A percentile compares a stretch with the other conserved stretches of the same genome.
Conservation (phyloP, 2,797 vertebrate species). For the Delichon dasypus region DNA sequence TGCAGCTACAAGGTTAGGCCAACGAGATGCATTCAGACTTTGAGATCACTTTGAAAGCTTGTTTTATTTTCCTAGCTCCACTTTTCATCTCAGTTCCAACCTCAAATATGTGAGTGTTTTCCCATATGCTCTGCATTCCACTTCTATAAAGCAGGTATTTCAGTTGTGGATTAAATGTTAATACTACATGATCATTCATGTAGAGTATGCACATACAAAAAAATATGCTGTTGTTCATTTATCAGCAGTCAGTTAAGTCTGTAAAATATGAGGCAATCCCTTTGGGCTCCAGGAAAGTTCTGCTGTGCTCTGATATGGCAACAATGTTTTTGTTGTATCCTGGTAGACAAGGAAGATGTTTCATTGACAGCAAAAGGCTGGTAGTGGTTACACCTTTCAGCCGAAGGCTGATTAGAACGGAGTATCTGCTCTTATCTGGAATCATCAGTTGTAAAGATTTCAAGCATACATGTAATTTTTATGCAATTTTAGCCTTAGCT, state of each 20-base stretch:
- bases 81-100: constrained; percentile 12
- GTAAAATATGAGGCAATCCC: constrained; percentile 49
- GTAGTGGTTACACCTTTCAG: constrained; percentile 59
- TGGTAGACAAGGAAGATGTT: constrained; percentile 44
- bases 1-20: not conserved
- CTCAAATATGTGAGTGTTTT: constrained; percentile 9
- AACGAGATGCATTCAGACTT: not conserved
- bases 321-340: constrained; percentile 44
- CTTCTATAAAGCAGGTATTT: not conserved
- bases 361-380: constrained; percentile 50
- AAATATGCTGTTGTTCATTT: constrained; percentile 19
- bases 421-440: constrained; percentile 59
- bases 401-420: constrained; percentile 49
- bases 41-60: not conserved
- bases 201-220: constrained; percentile 12
- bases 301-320: constrained; percentile 10
- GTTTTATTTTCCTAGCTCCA: not conserved
- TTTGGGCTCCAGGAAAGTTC: constrained; percentile 46
- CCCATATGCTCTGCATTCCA: not conserved
- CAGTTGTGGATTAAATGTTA: constrained; percentile 29
- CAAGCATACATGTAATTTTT: constrained; percentile 64
- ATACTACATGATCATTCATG: constrained; percentile 49
- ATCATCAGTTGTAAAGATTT: constrained; percentile 63
- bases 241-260: constrained; percentile 47
- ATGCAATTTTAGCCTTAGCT: constrained; percentile 58